Conservation (phyloP, 92 coral and sea anemone genomes). For the Parazoanthus darwini region DNA sequence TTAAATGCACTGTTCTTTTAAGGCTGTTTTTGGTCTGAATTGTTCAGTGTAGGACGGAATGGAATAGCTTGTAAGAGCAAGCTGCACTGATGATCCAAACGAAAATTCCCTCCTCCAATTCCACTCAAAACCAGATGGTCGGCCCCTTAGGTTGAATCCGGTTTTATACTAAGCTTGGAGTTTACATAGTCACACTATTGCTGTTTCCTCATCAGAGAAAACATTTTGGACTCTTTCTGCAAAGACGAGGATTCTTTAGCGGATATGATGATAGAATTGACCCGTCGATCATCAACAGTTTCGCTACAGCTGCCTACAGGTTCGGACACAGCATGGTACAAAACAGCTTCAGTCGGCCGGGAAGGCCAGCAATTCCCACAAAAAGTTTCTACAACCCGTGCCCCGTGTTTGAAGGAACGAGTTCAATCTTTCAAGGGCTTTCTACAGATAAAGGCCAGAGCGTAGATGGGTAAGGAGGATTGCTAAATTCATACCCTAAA, state of each 20-base stretch:
- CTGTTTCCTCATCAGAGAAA: background rate
- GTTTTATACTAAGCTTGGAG: too few species aligned
- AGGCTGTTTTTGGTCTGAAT: too few species aligned
- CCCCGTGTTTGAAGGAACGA: slow-evolving; percentile 33
- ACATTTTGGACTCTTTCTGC: background rate
- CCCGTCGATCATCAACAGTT: slow-evolving; percentile 35
- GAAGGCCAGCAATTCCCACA: background rate
- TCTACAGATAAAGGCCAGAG: slow-evolving; percentile 11
- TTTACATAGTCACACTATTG: background rate
- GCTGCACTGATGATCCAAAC: too few species aligned
- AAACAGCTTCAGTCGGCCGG: slow-evolving; percentile 19
- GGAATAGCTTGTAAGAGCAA: too few species aligned
- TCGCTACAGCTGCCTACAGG: slow-evolving; percentile 46
- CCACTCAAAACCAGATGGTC: too few species aligned
- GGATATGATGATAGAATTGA: slow-evolving; percentile 29
- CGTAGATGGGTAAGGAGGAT: slow-evolving; percentile 1
- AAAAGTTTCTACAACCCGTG: slow-evolving; percentile 34
- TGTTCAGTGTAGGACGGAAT: too few species aligned
- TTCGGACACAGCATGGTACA: slow-evolving; percentile 46
- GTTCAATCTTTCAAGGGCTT: slow-evolving; percentile 34
- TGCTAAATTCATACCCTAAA: background rate
- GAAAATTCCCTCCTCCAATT: too few species aligned
- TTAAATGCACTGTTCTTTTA: too few species aligned
- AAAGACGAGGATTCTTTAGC: background rate
- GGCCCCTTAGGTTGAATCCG: too few species aligned